phyloP scores from a whole-genome alignment of 1,140 invertebrate species.

The Zelostemma sp. region DNA sequence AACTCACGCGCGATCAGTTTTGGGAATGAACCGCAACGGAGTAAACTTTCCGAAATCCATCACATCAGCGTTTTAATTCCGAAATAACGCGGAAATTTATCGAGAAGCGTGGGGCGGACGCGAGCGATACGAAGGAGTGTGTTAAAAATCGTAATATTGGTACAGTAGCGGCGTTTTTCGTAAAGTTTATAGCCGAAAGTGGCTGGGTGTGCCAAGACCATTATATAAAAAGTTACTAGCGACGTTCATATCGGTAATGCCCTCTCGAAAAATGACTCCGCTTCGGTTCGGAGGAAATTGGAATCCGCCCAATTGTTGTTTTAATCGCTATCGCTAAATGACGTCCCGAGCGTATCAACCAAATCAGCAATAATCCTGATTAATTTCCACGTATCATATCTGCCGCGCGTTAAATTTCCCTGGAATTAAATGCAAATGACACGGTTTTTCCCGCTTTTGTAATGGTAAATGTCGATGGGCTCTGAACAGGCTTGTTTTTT shows the following conservation, averaged over 20 bases:
- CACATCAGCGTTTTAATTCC: no score
- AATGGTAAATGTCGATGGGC: no score
- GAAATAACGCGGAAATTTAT: no score
- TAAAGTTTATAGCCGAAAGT: conserved; percentile 3
- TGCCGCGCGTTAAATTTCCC: background rate
- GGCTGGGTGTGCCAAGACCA: conserved; percentile 53
- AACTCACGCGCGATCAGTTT: conserved; percentile 22
- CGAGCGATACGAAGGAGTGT: background rate
- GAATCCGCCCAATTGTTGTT: conserved; percentile 4
- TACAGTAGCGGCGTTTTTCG: background rate
- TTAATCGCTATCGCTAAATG: background rate
- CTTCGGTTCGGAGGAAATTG: background rate
- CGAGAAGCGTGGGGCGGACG: no score
- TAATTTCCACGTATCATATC: conserved; percentile 2
- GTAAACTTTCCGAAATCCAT: no score
- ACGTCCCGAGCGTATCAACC: background rate
- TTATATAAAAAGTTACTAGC: conserved; percentile 58
- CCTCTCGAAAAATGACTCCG: background rate
- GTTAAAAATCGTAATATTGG: conserved; percentile 1
- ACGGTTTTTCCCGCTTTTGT: no score
- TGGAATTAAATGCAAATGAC: no score
- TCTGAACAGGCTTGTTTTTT: background rate
- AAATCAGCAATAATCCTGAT: conserved; percentile 1
- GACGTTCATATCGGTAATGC: conserved; percentile 57
- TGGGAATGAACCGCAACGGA: background rate